A percentile compares a stretch with the other conserved stretches of the same genome.
Evolutionary conservation across 2,797 vertebrate genomes (phyloP).

Genomic region (Alcedo atthis): DNA sequence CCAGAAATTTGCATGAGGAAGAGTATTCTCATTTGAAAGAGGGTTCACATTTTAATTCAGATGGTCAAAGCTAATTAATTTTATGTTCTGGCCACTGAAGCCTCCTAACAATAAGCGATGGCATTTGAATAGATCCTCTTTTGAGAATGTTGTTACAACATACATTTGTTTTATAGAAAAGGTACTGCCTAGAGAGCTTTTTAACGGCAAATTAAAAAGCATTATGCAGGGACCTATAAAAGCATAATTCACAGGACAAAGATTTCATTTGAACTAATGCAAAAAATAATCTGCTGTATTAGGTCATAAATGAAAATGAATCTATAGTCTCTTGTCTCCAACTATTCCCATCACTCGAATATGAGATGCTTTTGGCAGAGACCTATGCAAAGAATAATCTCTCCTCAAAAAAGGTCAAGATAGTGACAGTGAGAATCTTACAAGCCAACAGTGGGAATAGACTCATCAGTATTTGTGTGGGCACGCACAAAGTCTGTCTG

Average conservation of each 20-base stretch:
- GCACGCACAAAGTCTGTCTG: slow-evolving; percentile 1
- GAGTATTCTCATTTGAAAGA: not conserved
- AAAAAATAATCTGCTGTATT: slow-evolving; percentile 12
- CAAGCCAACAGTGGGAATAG: slow-evolving; percentile 36
- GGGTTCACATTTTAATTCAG: not conserved
- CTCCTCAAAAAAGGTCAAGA: not conserved
- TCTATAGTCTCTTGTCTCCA: not conserved
- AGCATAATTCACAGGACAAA: not conserved
- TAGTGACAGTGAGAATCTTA: slow-evolving; percentile 38
- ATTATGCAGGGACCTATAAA: not conserved
- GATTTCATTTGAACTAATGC: slow-evolving; percentile 15
- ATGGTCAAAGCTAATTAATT: not conserved
- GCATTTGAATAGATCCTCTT: not conserved
- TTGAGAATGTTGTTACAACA: not conserved
- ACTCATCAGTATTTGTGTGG: slow-evolving; percentile 18
- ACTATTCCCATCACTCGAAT: not conserved
- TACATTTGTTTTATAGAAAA: not conserved
- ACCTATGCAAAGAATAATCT: slow-evolving; percentile 1
- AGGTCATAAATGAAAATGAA: slow-evolving; percentile 20
- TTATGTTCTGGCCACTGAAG: not conserved
- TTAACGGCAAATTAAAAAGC: not conserved
- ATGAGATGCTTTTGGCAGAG: slow-evolving; percentile 19
- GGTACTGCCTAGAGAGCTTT: not conserved
- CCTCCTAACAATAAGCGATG: not conserved
- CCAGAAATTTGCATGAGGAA: not conserved